Evolutionary conservation across 1,140 invertebrate species (phyloP), one percentile per base, ranked within the genome.

Genomic region (Stegodyphus mimosarum): DNA sequence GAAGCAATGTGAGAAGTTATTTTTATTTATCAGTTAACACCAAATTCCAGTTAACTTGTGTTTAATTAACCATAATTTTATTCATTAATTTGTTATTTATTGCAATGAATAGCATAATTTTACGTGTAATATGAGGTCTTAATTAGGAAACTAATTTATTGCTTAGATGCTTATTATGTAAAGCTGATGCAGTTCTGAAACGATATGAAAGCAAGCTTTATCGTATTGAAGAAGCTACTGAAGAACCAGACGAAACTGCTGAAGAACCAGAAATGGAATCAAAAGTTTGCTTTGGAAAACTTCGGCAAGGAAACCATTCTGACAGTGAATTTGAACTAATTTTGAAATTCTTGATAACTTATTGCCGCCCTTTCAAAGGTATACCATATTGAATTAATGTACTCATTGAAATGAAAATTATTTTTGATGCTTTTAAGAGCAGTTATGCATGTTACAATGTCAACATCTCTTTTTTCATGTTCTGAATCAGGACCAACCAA

Each of bases 271-370:
- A 53, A 55, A 15, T 17, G n/a, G 90, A n/a, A 73, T 13, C 33
- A 49, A 73, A 48, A 50, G 17, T 3, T 72, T 88, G 55, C 5
- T 52, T 72, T 10, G 50, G 33, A 63, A n/a, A 52, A 10, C 64
- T 55, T 49, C 87, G 91, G n/a, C 89, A 90, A 70, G 92, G 92
- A 49, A 92, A 90, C 17, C 93, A 92, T 92, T 90, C 91, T 15
- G 92, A 92, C 88, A 91, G 91, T 87, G 91, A 93, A 72, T 89
- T 92, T 76, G 94, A 94, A 90, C 90, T 90, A 74, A 89, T 92
- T 1, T 87, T 94, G 0, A 92, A 92, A 90, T 88, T 91, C 89
- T 90, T 90, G 11, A 83, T 90, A 9, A 88, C 87, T n/a, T 71
- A 71, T n/a, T 49, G 18, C 49, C 10, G 18, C 6, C 13, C 50